A percentile compares a stretch with the other conserved stretches of the same genome.
These are phyloP conservation scores for Microtus californicus DNA, from an alignment of 2,797 vertebrate genomes.

Conservation along the genomic window DNA sequence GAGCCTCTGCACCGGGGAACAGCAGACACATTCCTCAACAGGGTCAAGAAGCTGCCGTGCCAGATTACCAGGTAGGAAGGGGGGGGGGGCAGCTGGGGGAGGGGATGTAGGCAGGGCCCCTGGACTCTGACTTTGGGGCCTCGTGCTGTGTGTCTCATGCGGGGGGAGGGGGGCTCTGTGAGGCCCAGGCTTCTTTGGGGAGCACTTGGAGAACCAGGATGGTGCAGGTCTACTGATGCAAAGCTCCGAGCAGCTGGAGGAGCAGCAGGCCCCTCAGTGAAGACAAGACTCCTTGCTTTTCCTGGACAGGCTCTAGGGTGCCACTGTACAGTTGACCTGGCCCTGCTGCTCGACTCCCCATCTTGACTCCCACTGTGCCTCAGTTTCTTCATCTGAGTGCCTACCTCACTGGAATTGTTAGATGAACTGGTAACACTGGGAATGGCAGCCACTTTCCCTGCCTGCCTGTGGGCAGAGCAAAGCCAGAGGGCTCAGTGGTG, in stretches of 20 bases:
- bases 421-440: background rate
- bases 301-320: background rate
- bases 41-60: conserved; percentile 93
- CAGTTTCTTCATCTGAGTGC: background rate
- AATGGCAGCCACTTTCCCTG: background rate
- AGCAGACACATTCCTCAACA: conserved; percentile 89
- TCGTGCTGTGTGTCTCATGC: background rate
- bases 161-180: background rate
- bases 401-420: background rate
- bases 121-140: background rate
- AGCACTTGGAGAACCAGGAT: background rate
- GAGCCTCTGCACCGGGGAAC: conserved; percentile 92
- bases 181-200: background rate
- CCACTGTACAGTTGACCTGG: background rate
- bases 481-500: background rate
- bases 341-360: background rate
- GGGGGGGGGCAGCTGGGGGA: background rate
- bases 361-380: background rate
- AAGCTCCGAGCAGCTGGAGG: background rate
- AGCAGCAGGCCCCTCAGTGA: background rate
- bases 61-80: conserved; percentile 91
- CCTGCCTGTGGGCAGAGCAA: background rate
- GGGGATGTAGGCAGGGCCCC: background rate
- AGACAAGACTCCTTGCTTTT: background rate
- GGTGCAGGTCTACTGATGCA: background rate